Evolutionary conservation across 2,888 invertebrate genomes (phyloP), one percentile per base, ranked within the genome.

Genomic region (Scaptomyza caliginosa): DNA sequence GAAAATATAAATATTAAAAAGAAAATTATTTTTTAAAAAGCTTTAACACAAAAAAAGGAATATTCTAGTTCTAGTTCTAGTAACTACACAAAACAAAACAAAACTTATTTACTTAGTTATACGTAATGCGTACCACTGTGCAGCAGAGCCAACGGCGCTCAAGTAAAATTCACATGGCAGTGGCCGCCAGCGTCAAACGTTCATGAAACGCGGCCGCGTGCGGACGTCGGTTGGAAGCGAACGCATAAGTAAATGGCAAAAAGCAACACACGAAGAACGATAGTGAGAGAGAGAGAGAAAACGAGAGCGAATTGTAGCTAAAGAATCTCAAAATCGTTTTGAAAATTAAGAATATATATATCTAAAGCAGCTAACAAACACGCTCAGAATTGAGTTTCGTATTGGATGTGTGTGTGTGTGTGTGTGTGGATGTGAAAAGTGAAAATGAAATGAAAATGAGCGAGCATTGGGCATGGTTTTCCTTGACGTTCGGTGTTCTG

Each of bases 121-220:
- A n/a, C n/a, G n/a, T n/a, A n/a, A n/a, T n/a, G n/a, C n/a, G 0
- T 17, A 0, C 76, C 76, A 72, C 71, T 59, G 76, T 72, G 67
- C 73, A n/a, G 10, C 64, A 42, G 38, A 60, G 42, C 30, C 57
- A 67, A 59, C 70, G 62, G 55, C 71, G 51, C 62, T 63, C 57
- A 83, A 86, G 87, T 85, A 81, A 74, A 88, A 85, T 71, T 67
- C 81, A 85, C 82, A 85, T 77, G 82, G 66, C 88, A 60, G 58
- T 58, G 71, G 69, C 64, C 52, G 66, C 43, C 59, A 65, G 68
- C 72, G 65, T 76, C 88, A 89, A 88, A 89, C 87, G 85, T 79
- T 82, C 78, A 81, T 82, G 85, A 90, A 84, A 80, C 86, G 85
- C 86, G 77, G 80, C 77, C 88, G 86, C 81, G 88, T 89, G 75